Base-by-base conservation (phyloP, 2,888 invertebrate species). In the Xylota segnis region DNA sequence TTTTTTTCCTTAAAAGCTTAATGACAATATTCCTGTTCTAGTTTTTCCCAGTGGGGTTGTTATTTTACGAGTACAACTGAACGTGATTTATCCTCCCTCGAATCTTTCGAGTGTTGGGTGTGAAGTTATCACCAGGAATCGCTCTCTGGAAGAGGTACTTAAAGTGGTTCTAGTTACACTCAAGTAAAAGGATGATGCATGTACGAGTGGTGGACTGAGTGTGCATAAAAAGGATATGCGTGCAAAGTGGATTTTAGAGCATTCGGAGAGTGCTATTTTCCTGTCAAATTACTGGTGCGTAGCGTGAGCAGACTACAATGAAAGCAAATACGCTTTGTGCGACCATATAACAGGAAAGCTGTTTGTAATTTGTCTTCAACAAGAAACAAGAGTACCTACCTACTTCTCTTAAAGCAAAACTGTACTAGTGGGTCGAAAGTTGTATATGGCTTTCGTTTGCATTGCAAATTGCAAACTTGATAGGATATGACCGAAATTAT, bases 21-120 rank as follows among this genome's bases (percentile, higher is more conserved):
- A 83, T 83, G 72, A 74, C 74, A 75, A 79, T 70, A 79, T 79
- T 79, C 77, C 63, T 81, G 66, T 78, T 78, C 78, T 32, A 78
- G 54, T 78, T 83, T 61, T 16, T 18, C 50, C 40, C 63, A 27
- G 4, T 6, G 45, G 59, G 27, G 56, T 23, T 47, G 45, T 34
- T 54, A 18, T 59, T 66, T 74, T 59, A 54, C 34, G 50, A 74
- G 59, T 52, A 74, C 74, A 58, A 43, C 82, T 71, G 58, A 76
- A 52, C 50, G 45, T 65, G 34, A 54, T 54, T 54, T 34, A 14
- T 50, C 10, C 50, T 76, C 37, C 50, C 50, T 14, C 50, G 43
- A 27, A 14, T 34, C n/a, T 34, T 72, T 79, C 47, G 65, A 65
- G 50, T 79, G 50, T 23, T 34, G 56, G 3, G 56, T 61, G 70